Evolutionary conservation across 2,113 vertebrate genomes (phyloP), one percentile per base, ranked within the genome.

Genomic region (Poicephalus gulielmi): DNA sequence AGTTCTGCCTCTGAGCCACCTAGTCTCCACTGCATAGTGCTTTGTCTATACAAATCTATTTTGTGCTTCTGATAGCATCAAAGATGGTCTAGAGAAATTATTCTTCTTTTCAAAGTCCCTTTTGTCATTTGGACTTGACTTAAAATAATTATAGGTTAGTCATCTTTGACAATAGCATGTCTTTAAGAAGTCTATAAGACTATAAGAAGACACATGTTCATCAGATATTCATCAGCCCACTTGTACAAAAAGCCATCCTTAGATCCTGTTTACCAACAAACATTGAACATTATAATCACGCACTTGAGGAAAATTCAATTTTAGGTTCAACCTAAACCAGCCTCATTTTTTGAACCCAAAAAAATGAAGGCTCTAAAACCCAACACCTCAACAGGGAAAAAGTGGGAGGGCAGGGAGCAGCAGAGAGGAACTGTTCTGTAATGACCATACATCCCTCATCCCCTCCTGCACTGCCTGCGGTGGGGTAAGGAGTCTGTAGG

Each of bases 371-470:
- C n/a, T 23, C 31, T 57, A 94, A 90, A 87, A 17, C 18, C 49
- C 39, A 43, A 50, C 13, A 77, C 16, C 9, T 39, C 39, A 66
- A 15, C 53, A 82, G 15, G 6, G 6, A 60, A 75, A 62, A 82
- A 70, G 33, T 52, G 55, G 25, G n/a, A 94, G 22, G 25, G 76
- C 5, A 19, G 28, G 27, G 52, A 85, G n/a, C 49, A 82, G 30
- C 17, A 82, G 25, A 85, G 20, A 85, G 17, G 24, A 94, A 79
- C 37, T 67, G 11, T 35, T 84, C 46, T 50, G 15, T 63, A 52
- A 47, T 8, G 16, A 87, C 15, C 8, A 37, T 46, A 81, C 0
- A 0, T 3, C 11, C 7, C 15, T n/a, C 25, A n/a, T 2, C 18
- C 6, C 6, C 35, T 78, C 30, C 46, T 78, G n/a, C 50, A n/a